phyloP scores from a whole-genome alignment of 2,888 invertebrate species.

The Piscicola geometra region DNA sequence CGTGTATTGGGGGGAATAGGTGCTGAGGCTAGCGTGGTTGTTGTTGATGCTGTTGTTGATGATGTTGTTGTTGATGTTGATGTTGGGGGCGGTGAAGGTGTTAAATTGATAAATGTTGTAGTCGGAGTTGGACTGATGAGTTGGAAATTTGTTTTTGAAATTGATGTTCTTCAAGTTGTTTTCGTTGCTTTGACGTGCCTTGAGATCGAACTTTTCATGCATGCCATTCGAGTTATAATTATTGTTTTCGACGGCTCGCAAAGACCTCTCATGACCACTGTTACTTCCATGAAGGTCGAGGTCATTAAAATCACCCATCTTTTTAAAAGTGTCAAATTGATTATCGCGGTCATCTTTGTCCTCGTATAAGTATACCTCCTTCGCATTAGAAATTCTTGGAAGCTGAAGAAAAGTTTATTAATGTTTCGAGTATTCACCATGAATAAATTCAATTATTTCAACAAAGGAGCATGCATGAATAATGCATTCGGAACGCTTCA shows the following conservation, averaged over 20 bases:
- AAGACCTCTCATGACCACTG: too few relatives aligned
- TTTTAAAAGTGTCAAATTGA: too few relatives aligned
- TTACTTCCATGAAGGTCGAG: too few relatives aligned
- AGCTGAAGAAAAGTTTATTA: background rate
- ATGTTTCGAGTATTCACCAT: background rate
- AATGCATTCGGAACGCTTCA: background rate
- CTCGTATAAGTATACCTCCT: background rate
- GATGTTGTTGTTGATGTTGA: too few relatives aligned
- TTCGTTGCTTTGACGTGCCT: background rate
- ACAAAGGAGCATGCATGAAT: background rate
- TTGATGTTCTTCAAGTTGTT: background rate
- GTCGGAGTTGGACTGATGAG: too few relatives aligned
- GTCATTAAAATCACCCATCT: too few relatives aligned
- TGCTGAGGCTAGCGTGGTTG: slow-evolving; percentile 89
- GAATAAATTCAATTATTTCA: slow-evolving; percentile 2
- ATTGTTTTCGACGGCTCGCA: too few relatives aligned
- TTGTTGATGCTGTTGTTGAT: slow-evolving; percentile 82
- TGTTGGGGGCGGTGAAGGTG: too few relatives aligned
- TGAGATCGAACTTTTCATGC: background rate
- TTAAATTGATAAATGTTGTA: too few relatives aligned
- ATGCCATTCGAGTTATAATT: background rate
- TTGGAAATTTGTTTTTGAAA: too few relatives aligned
- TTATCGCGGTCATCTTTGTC: background rate
- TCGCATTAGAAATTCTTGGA: background rate
- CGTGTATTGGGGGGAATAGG: slow-evolving; percentile 87